Base-by-base conservation (phyloP, 1,140 invertebrate species). In the Apis laboriosa region DNA sequence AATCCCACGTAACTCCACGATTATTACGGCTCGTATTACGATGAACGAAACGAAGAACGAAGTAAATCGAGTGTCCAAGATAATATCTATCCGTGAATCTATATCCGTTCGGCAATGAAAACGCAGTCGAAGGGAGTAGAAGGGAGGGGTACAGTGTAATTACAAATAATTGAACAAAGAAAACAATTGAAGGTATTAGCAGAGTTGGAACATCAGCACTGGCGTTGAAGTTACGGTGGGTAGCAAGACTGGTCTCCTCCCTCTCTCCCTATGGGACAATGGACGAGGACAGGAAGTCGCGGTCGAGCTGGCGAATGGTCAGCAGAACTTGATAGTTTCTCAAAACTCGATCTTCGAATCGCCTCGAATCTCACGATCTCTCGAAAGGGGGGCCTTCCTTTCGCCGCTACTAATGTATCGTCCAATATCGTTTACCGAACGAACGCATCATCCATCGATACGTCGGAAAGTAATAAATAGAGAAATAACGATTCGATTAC, bases 271-370 rank as follows among this genome's bases (percentile, higher is more conserved):
- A 43, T 56, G 80, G 66, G 85, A 84, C 85, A 86, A 87, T 86
- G 86, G 77, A 70, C 70, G 80, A 70, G 85, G 80, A 17, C 75
- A 87, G 86, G 85, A 87, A 87, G 86, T 86, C 73, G 86, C 55
- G 86, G 86, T 86, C 80, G 82, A 77, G 75, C 73, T 61, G 85
- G 51, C 58, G 53, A 86, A 75, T 75, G 86, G 86, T 87, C 86
- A 87, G 86, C 86, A 87, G 83, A 87, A 87, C 85, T 87, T 85
- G 83, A 87, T 87, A 83, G 77, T 87, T 84, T 74, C 85, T 83
- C 82, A 87, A 87, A 87, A 87, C 86, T 87, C 85, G 86, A 87
- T 87, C 77, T 83, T 86, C 56, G 64, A 77, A 82, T 76, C 80
- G 55, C 13, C 74, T 71, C 58, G 85, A 87, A 87, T 75, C 77